These are phyloP conservation scores for Drepana falcataria DNA, from an alignment of 2,888 invertebrate species.

Conservation along the genomic window DNA sequence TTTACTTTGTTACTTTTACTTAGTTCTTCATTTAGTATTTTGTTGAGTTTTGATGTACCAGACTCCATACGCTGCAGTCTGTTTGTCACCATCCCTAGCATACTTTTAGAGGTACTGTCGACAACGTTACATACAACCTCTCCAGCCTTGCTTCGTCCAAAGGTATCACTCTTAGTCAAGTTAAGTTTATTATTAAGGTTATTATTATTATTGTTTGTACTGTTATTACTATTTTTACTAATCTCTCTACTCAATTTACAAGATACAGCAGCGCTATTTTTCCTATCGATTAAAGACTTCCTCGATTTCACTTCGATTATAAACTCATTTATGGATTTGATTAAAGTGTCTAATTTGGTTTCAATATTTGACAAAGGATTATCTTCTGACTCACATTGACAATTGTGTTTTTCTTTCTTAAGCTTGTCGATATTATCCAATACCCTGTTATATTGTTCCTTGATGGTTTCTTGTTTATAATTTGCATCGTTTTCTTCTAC, in stretches of 20 bases:
- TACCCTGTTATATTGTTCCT: slow-evolving; percentile 21
- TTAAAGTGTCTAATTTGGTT: slow-evolving; percentile 44
- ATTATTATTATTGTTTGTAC: neutral
- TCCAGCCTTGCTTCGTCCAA: slow-evolving; percentile 14
- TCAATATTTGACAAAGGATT: slow-evolving; percentile 39
- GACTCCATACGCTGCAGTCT: slow-evolving; percentile 6
- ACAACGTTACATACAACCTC: slow-evolving; percentile 18
- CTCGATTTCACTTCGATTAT: slow-evolving; percentile 36
- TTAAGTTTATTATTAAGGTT: slow-evolving; percentile 12
- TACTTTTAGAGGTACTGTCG: slow-evolving; percentile 17
- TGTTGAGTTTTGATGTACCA: slow-evolving; percentile 19
- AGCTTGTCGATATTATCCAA: slow-evolving; percentile 23
- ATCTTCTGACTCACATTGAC: slow-evolving; percentile 15
- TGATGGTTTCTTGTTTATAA: slow-evolving; percentile 11
- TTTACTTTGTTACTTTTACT: slow-evolving; percentile 42
- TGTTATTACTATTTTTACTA: neutral
- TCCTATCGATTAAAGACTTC: slow-evolving; percentile 10
- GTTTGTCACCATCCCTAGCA: slow-evolving; percentile 10
- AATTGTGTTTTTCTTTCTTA: slow-evolving; percentile 20
- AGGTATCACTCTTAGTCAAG: slow-evolving; percentile 20
- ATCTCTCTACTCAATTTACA: slow-evolving; percentile 11
- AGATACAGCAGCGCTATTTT: slow-evolving; percentile 14
- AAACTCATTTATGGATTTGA: slow-evolving; percentile 43
- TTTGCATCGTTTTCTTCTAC: neutral
- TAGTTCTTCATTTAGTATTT: slow-evolving; percentile 35